phyloP scores from a whole-genome alignment of 2,113 vertebrate genomes.

The Gopherus evgoodei region DNA sequence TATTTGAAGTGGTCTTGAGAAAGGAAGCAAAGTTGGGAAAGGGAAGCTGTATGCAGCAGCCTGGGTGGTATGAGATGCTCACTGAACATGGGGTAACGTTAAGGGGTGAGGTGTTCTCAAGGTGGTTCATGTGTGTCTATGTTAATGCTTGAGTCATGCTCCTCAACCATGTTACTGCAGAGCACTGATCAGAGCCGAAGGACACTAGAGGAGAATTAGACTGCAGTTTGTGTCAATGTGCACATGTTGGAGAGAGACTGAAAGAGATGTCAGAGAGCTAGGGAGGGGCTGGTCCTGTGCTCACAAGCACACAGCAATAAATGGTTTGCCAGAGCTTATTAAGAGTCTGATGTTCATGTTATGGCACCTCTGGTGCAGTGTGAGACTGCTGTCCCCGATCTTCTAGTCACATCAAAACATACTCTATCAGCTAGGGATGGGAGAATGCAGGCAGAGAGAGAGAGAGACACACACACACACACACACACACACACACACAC shows the following conservation, averaged over 20 bases:
- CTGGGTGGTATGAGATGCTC: neutral
- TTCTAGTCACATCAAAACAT: neutral
- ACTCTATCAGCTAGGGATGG: neutral
- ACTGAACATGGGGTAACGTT: neutral
- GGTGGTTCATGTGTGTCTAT: neutral
- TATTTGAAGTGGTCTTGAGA: neutral
- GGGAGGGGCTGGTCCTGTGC: neutral
- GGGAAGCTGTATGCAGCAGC: neutral
- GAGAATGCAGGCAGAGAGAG: neutral
- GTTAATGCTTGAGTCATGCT: neutral
- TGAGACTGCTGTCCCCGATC: neutral
- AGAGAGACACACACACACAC: neutral
- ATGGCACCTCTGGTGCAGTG: neutral
- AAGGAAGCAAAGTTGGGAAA: neutral
- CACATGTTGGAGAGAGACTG: neutral
- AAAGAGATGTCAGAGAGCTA: neutral
- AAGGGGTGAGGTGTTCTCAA: neutral
- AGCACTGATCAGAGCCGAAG: neutral
- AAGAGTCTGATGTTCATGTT: neutral
- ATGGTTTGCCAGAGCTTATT: neutral
- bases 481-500: no score
- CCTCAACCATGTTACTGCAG: neutral
- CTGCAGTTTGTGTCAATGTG: neutral
- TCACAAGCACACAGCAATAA: neutral
- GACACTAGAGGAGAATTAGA: neutral